These are phyloP conservation scores for Ardeotis arabs DNA, from an alignment of 2,113 vertebrate genomes.

Conservation along the genomic window DNA sequence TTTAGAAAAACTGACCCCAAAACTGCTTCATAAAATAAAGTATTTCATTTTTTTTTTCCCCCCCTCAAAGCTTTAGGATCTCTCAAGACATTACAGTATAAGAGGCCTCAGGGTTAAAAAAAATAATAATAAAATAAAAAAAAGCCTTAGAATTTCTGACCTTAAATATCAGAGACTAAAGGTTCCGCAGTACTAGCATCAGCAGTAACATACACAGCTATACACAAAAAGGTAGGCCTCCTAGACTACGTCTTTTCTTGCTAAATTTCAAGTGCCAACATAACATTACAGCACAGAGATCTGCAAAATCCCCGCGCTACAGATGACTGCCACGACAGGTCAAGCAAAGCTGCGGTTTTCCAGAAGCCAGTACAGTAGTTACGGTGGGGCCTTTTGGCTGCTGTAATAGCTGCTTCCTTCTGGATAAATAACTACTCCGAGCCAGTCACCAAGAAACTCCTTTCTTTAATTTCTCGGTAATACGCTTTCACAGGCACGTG, in stretches of 20 bases:
- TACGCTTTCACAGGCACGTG: background rate
- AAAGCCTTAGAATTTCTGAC: conserved; percentile 54
- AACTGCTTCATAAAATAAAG: conserved; percentile 81
- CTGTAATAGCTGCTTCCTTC: background rate
- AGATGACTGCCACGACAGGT: background rate
- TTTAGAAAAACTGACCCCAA: conserved; percentile 75
- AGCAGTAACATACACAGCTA: conserved; percentile 55
- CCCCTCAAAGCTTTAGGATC: conserved; percentile 66
- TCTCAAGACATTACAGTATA: conserved; percentile 66
- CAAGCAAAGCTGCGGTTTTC: background rate
- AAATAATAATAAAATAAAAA: too few relatives aligned
- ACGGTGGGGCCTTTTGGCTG: background rate
- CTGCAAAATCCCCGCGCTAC: background rate
- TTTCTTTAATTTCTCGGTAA: background rate
- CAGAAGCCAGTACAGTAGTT: background rate
- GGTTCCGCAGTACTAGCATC: conserved; percentile 62
- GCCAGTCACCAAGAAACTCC: background rate
- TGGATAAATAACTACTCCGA: background rate
- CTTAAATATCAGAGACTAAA: conserved; percentile 73
- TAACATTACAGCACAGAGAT: conserved; percentile 29
- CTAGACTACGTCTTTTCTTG: conserved; percentile 32
- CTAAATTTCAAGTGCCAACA: conserved; percentile 23
- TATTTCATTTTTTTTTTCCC: conserved; percentile 54
- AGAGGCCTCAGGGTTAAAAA: conserved; percentile 47
- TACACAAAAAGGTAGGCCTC: background rate